A percentile compares a stretch with the other conserved stretches of the same genome.
phyloP scores from a whole-genome alignment of 2,113 vertebrate species.

The Pluvialis apricaria region DNA sequence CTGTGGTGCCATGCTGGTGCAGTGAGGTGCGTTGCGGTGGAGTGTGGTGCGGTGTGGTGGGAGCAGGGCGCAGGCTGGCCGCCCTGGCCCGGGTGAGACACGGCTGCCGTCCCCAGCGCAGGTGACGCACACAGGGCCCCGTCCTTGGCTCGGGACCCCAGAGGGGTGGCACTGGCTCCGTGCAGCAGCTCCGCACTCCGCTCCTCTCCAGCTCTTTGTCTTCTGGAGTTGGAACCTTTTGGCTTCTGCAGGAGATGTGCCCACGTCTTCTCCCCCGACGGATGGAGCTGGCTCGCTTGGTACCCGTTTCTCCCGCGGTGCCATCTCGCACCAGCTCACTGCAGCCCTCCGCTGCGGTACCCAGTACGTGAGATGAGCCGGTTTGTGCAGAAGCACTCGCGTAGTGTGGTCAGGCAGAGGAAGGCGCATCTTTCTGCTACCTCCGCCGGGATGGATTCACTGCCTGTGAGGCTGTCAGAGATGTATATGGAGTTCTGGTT shows the following conservation, averaged over 20 bases:
- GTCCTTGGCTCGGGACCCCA: neutral
- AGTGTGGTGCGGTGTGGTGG: accelerated
- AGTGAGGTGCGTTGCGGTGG: accelerated
- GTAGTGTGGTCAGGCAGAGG: neutral
- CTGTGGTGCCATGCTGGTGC: no score
- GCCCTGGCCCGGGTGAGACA: neutral
- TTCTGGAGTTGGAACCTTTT: neutral
- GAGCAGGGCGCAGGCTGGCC: neutral
- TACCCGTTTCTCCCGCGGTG: neutral
- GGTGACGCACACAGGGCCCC: neutral
- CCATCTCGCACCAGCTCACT: no score
- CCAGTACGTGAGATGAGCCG: neutral
- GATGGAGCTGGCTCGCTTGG: neutral
- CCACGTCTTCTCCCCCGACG: neutral
- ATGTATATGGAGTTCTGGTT: neutral
- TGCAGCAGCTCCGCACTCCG: neutral
- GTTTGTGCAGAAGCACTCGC: neutral
- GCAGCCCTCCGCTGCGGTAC: neutral
- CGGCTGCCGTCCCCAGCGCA: neutral
- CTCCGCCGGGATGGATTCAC: neutral
- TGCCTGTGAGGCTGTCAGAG: no score
- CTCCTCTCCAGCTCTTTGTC: neutral
- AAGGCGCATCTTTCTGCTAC: neutral
- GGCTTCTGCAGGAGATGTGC: neutral
- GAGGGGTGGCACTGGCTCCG: accelerated